Evolutionary conservation across 2,888 invertebrate genomes (phyloP).

Genomic region (Trachelus iudaicus): DNA sequence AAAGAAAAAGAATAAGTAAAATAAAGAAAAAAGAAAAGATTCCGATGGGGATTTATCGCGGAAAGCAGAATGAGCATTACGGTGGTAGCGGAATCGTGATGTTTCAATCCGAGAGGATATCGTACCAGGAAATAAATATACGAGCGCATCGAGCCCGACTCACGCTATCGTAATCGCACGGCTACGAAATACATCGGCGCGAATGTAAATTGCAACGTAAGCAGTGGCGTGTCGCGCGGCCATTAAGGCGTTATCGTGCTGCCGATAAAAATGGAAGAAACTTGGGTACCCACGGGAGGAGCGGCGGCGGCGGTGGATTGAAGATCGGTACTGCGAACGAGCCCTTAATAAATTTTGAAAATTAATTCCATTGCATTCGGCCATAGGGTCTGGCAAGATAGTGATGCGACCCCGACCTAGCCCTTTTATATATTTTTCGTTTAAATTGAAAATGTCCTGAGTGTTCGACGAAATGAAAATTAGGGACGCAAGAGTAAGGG

Average conservation of each 20-base stretch:
- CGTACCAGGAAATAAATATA: constrained; percentile 18
- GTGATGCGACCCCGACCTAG: no score
- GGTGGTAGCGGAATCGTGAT: constrained; percentile 8
- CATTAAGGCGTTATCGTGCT: constrained; percentile 29
- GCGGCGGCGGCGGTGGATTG: not conserved
- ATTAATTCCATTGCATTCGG: not conserved
- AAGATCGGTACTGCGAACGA: not conserved
- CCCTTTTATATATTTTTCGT: no score
- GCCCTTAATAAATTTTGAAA: not conserved
- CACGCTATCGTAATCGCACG: constrained; percentile 29
- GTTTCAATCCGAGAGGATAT: constrained; percentile 23
- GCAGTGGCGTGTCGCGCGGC: constrained; percentile 27
- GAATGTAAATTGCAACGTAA: constrained; percentile 26
- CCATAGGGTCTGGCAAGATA: not conserved
- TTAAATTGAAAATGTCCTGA: no score
- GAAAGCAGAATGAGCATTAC: not conserved
- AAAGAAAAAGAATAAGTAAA: not conserved
- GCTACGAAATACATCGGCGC: constrained; percentile 24
- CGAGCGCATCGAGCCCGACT: constrained; percentile 3
- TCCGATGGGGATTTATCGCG: not conserved
- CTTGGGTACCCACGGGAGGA: constrained; percentile 1
- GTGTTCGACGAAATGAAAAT: not conserved
- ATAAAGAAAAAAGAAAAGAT: not conserved
- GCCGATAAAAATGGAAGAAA: constrained; percentile 26
- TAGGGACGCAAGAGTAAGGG: not conserved